phyloP scores from a whole-genome alignment of 2,888 invertebrate genomes.

The Tanytarsus gracilentus region DNA sequence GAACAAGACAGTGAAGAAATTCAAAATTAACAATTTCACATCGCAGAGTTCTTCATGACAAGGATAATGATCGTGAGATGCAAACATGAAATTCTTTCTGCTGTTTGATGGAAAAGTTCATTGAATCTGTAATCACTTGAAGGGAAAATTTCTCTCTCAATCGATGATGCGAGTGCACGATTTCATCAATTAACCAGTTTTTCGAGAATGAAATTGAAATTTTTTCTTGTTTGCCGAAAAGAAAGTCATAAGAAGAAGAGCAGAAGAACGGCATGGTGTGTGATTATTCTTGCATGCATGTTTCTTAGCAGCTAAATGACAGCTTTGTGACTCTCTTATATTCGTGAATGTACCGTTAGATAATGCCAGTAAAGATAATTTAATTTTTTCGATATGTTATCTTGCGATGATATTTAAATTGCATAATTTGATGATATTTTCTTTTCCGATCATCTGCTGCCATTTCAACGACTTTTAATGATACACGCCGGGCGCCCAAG shows the following conservation, averaged over 20 bases:
- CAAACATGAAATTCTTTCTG: not conserved
- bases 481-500: not conserved
- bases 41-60: not conserved
- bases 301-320: conserved; percentile 7
- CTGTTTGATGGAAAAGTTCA: not conserved
- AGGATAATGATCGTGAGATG: not conserved
- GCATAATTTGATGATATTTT: not conserved
- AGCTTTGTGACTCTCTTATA: not conserved
- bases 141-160: not conserved
- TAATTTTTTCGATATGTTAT: conserved; percentile 2
- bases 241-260: not conserved
- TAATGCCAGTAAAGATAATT: no score
- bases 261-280: not conserved
- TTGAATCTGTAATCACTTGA: not conserved
- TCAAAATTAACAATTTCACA: not conserved
- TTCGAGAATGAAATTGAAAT: not conserved
- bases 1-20: not conserved
- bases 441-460: not conserved
- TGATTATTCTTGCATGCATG: conserved; percentile 3
- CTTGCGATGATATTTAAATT: conserved; percentile 2
- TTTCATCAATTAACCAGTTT: conserved; percentile 3
- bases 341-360: not conserved
- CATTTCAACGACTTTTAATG: not conserved
- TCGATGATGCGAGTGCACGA: not conserved
- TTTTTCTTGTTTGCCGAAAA: not conserved